Conservation (phyloP, 2,888 invertebrate genomes). For the Tachina grossa region DNA sequence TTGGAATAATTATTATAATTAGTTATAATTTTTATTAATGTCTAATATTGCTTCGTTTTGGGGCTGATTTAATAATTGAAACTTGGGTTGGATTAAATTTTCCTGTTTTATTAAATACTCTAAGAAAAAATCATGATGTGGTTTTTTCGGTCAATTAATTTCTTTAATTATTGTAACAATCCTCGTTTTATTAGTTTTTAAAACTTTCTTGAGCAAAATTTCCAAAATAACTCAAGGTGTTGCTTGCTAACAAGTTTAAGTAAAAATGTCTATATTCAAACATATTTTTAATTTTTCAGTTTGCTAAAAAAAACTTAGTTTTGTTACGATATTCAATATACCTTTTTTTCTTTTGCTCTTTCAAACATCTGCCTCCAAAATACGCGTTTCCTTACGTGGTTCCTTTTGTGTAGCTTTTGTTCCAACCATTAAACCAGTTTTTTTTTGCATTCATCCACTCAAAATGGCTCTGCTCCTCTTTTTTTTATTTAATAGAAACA, state of each 20-base stretch:
- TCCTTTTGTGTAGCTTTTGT: slow-evolving; percentile 11
- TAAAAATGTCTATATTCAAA: slow-evolving; percentile 2
- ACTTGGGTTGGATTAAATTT: too few species aligned
- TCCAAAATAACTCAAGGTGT: slow-evolving; percentile 57
- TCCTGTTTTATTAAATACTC: too few species aligned
- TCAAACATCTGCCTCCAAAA: slow-evolving; percentile 69
- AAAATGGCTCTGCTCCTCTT: slow-evolving; percentile 55
- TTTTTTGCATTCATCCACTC: slow-evolving; percentile 31
- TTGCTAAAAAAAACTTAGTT: slow-evolving; percentile 33
- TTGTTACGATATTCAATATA: not conserved
- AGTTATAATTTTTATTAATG: too few species aligned
- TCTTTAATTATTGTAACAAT: not conserved
- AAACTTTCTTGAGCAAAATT: slow-evolving; percentile 1
- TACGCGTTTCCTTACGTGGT: slow-evolving; percentile 53
- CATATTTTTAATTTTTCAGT: slow-evolving; percentile 18
- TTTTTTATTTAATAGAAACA: slow-evolving; percentile 32
- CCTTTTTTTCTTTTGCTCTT: not conserved
- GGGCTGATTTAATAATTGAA: too few species aligned
- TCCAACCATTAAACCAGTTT: slow-evolving; percentile 50
- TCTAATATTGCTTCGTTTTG: too few species aligned
- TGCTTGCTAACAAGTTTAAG: slow-evolving; percentile 47
- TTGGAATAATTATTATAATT: too few species aligned
- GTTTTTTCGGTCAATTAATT: not conserved
- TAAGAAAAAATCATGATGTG: not conserved
- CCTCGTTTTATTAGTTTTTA: slow-evolving; percentile 11